Conservation (phyloP, 2,797 vertebrate genomes). For the Tragopan temminckii region DNA sequence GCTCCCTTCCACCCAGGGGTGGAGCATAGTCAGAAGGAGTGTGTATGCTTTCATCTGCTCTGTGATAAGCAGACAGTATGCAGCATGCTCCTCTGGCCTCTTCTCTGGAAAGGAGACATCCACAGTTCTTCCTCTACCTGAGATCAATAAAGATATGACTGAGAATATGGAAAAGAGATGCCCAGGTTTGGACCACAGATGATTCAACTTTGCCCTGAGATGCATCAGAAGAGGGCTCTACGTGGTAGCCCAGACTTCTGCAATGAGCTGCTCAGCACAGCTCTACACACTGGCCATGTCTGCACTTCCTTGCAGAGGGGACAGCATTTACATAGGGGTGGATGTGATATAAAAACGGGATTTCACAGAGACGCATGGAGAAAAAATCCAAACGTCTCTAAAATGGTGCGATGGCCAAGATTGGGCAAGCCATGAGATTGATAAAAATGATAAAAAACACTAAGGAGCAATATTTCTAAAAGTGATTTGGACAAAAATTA, state of each 20-base stretch:
- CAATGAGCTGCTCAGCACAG: neutral
- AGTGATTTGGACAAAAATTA: neutral
- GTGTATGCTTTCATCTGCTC: neutral
- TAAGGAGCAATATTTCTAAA: neutral
- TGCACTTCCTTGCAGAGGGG: rapidly evolving
- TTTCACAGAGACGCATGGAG: neutral
- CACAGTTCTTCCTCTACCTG: neutral
- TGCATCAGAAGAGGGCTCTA: neutral
- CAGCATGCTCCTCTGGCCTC: neutral
- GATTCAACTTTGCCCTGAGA: neutral
- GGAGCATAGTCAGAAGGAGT: slow-evolving; percentile 5
- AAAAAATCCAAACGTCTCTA: neutral
- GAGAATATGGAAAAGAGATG: neutral
- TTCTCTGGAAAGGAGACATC: neutral
- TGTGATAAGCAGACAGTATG: neutral
- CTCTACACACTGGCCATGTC: neutral
- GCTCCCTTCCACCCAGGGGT: slow-evolving; percentile 33
- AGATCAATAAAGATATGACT: neutral
- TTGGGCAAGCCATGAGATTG: rapidly evolving
- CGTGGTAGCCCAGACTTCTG: rapidly evolving
- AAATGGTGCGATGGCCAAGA: rapidly evolving
- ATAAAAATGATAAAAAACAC: neutral
- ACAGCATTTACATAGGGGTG: rapidly evolving
- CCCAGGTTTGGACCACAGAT: neutral
- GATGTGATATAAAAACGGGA: rapidly evolving